Percentiles rank a stretch among this genome's conserved stretches.
phyloP scores from a whole-genome alignment of 2,113 vertebrate genomes.

The Poicephalus meyeri region DNA sequence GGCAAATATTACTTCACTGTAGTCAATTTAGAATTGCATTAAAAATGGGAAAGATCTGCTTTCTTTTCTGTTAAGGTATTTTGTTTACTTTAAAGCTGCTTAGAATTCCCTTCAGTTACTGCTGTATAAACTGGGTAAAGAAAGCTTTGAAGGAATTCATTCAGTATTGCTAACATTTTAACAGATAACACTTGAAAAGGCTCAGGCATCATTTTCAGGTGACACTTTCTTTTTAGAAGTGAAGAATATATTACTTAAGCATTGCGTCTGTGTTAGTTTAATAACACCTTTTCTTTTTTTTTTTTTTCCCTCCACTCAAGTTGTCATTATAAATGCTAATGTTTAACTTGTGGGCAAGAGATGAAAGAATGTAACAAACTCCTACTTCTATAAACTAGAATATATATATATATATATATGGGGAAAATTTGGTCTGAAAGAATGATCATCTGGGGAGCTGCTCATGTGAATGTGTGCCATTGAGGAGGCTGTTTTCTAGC shows the following conservation, averaged over 20 bases:
- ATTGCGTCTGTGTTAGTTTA: neutral
- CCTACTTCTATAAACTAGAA: neutral
- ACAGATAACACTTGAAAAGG: neutral
- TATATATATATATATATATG: neutral
- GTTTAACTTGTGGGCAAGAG: slow-evolving; percentile 9
- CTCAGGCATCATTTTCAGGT: neutral
- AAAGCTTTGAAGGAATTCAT: neutral
- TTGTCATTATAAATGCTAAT: slow-evolving; percentile 15
- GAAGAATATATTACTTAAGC: neutral
- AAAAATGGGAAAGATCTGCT: neutral
- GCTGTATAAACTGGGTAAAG: neutral
- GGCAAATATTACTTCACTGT: neutral
- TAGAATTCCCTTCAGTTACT: neutral
- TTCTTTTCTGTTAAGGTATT: neutral
- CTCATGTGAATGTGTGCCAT: neutral
- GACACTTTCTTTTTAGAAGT: neutral
- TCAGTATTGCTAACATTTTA: neutral
- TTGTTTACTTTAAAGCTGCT: neutral
- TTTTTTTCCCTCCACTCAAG: neutral
- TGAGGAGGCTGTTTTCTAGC: neutral
- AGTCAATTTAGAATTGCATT: neutral
- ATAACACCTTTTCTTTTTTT: neutral
- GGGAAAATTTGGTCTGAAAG: neutral
- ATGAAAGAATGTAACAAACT: neutral
- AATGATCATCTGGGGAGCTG: neutral